phyloP scores from a whole-genome alignment of 1,140 invertebrate genomes.

The Drosophila leontia region DNA sequence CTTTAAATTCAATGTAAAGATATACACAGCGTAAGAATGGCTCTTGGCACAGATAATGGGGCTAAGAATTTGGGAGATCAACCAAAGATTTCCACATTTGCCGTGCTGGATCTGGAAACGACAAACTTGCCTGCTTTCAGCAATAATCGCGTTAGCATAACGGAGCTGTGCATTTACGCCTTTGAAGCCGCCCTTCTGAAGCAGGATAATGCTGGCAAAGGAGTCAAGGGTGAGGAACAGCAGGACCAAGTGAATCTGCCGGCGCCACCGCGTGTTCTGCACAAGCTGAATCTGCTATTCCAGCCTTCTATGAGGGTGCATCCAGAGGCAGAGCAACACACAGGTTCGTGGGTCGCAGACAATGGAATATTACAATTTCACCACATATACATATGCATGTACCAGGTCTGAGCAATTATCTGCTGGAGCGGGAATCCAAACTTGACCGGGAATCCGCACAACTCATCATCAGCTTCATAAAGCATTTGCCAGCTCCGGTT shows the following conservation, averaged over 20 bases:
- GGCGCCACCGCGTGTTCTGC: conserved; percentile 86
- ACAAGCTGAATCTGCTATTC: conserved; percentile 88
- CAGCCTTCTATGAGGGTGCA: conserved; percentile 87
- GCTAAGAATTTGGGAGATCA: background rate
- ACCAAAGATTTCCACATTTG: conserved; percentile 60
- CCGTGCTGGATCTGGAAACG: conserved; percentile 73
- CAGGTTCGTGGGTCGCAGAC: conserved; percentile 83
- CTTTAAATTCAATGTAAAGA: background rate
- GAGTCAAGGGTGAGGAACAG: background rate
- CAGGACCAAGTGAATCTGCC: conserved; percentile 3
- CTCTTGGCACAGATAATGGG: background rate
- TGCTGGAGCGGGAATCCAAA: conserved; percentile 86
- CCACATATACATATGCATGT: conserved; percentile 37
- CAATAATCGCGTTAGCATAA: conserved; percentile 62
- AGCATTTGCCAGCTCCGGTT: conserved; percentile 88
- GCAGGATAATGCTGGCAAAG: background rate
- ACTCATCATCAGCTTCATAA: conserved; percentile 88
- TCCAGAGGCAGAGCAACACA: conserved; percentile 84
- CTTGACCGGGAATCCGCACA: conserved; percentile 87
- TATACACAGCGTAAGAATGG: conserved; percentile 17
- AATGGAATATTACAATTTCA: background rate
- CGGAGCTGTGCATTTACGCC: conserved; percentile 71
- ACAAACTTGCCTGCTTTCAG: conserved; percentile 52
- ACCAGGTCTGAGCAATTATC: conserved; percentile 89
- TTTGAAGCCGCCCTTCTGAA: conserved; percentile 56